Base-by-base conservation (phyloP, 2,888 invertebrate genomes). In the Synergus gifuensis region DNA sequence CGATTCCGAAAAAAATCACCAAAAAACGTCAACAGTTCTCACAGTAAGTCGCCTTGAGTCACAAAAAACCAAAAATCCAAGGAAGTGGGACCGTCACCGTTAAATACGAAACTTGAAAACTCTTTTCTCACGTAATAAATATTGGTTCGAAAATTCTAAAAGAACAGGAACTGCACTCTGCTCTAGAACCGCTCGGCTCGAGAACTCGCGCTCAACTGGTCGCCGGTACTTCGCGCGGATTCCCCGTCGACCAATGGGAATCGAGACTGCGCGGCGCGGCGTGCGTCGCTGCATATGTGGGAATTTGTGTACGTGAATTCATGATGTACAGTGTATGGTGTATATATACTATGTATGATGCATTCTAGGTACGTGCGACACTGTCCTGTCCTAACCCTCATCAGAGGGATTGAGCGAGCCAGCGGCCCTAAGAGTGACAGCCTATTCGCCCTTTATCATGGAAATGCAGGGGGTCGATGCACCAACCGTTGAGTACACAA, bases 121-220 rank as follows among this genome's bases (percentile, higher is more conserved):
- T 44, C 7, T 44, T 22, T 54, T 44, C 66, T 58, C 62, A 16
- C 69, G 60, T 76, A 60, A 81, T 73, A 66, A 11, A 18, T n/a
- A 40, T 77, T 36, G 36, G 62, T 66, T 78, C 40, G 16, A 40
- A 28, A 12, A 69, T 66, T 77, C 40, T 12, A 78, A 78, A 76
- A 76, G 77, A 69, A 79, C 69, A 79, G 78, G 69, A 73, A 77
- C n/a, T 58, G 3, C 40, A 36, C 16, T 60, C 73, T 80, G 77
- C 77, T 82, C 79, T 81, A 83, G 80, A 83, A 90, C 91, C 90
- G 89, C 86, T 83, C 90, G 82, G 86, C 85, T 90, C 91, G 90
- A 88, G 86, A 88, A 88, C 90, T 91, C 91, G 91, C 91, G 91
- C 90, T 91, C 91, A 91, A 91, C 91, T 91, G 90, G 90, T 91